phyloP scores from a whole-genome alignment of 2,797 vertebrate genomes.

The Urocyon cinereoargenteus region DNA sequence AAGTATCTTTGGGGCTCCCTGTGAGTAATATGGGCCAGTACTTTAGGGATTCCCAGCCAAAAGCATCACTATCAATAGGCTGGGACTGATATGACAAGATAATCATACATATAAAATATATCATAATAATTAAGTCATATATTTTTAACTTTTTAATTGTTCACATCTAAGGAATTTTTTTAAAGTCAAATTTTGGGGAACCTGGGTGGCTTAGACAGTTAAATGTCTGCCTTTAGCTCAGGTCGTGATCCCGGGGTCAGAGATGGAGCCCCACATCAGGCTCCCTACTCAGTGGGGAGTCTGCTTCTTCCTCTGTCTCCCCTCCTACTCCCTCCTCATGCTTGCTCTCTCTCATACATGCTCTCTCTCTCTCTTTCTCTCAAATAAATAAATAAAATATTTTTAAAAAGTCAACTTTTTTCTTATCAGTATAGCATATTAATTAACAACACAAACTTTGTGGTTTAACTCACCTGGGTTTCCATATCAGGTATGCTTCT shows the following conservation, averaged over 20 bases:
- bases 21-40: background rate
- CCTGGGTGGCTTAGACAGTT: no score
- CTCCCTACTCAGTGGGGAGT: no score
- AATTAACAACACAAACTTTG: background rate
- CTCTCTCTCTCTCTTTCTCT: no score
- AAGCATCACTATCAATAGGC: background rate
- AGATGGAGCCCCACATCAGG: no score
- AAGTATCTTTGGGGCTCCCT: background rate
- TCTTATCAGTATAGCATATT: background rate
- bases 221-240: no score
- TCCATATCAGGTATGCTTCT: background rate
- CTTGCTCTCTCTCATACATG: no score
- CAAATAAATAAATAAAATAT: no score
- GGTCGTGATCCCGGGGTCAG: no score
- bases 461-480: background rate
- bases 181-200: no score
- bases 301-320: no score
- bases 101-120: background rate
- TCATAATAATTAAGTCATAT: background rate
- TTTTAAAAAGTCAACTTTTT: background rate
- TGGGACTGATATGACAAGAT: background rate
- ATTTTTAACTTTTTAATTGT: background rate
- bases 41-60: background rate
- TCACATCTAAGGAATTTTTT: background rate
- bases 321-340: no score